Evolutionary conservation across 2,113 vertebrate genomes (phyloP).

Genomic region (Tetraodon nigroviridis): DNA sequence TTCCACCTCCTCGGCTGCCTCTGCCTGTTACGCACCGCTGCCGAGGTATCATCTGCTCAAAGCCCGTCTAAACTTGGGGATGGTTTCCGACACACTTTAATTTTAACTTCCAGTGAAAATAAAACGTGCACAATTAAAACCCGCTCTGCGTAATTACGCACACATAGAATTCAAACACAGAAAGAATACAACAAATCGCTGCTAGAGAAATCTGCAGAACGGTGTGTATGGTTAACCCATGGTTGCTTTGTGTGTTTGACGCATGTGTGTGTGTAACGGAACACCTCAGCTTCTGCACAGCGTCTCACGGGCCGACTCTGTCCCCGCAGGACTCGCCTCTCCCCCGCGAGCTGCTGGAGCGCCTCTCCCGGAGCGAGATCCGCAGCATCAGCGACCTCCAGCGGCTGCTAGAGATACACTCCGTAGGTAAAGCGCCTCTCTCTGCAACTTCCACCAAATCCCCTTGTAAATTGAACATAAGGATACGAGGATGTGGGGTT

Average conservation of each 20-base stretch:
- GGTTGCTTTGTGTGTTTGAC: background rate
- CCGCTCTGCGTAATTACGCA: constrained; percentile 35
- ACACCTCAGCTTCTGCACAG: background rate
- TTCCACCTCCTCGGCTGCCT: constrained; percentile 66
- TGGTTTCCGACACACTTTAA: background rate
- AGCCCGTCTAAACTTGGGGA: background rate
- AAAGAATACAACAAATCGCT: background rate
- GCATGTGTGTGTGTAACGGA: background rate
- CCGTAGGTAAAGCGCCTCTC: constrained; percentile 90
- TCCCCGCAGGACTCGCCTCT: constrained; percentile 84
- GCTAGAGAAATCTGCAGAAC: background rate
- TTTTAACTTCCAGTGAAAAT: background rate
- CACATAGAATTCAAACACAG: background rate
- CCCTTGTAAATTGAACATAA: no score
- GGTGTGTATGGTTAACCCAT: background rate
- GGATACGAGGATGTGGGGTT: no score
- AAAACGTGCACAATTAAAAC: background rate
- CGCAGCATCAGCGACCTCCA: constrained; percentile 95
- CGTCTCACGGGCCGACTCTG: background rate
- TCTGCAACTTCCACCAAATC: constrained; percentile 29
- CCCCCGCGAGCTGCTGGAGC: constrained; percentile 88
- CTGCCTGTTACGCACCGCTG: constrained; percentile 61
- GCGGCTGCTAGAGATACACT: constrained; percentile 94
- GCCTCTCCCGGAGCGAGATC: constrained; percentile 89
- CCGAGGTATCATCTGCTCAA: constrained; percentile 57